Conservation (phyloP, 2,888 invertebrate species). For the Theretra japonica region DNA sequence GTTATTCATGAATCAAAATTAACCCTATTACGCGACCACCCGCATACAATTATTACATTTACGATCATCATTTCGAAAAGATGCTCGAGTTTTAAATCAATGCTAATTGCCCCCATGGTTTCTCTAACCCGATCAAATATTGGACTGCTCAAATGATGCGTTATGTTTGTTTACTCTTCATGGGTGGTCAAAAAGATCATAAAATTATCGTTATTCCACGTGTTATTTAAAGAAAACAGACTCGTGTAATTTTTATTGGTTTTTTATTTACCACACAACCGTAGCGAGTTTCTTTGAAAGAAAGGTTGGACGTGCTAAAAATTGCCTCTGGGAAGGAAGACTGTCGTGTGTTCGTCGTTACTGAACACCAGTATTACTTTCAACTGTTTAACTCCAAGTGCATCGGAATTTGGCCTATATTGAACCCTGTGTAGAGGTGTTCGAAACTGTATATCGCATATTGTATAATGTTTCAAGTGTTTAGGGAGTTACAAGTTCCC, state of each 20-base stretch:
- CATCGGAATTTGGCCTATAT: conserved; percentile 23
- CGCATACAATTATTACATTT: conserved; percentile 64
- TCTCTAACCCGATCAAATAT: conserved; percentile 51
- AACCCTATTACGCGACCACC: conserved; percentile 69
- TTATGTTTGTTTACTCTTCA: conserved; percentile 42
- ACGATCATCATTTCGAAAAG: conserved; percentile 39
- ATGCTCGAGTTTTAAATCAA: conserved; percentile 38
- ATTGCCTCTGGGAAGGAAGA: conserved; percentile 62
- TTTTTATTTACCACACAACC: conserved; percentile 38
- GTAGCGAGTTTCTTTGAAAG: conserved; percentile 44
- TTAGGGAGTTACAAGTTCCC: conserved; percentile 63
- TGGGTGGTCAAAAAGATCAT: conserved; percentile 54
- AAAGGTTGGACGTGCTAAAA: conserved; percentile 69
- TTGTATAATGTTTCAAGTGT: conserved; percentile 23
- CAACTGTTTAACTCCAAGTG: neutral
- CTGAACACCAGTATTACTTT: conserved; percentile 32
- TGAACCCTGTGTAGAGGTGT: conserved; percentile 22
- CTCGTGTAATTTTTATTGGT: conserved; percentile 29
- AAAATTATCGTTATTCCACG: conserved; percentile 38
- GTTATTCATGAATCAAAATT: conserved; percentile 52
- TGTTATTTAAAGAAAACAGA: conserved; percentile 30
- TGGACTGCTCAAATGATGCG: conserved; percentile 38
- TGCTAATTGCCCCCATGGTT: conserved; percentile 50
- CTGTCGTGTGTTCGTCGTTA: conserved; percentile 43
- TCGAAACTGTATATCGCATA: conserved; percentile 13